A percentile compares a stretch with the other conserved stretches of the same genome.
Conservation (phyloP, 1,140 invertebrate genomes). For the Calosoma granatense region DNA sequence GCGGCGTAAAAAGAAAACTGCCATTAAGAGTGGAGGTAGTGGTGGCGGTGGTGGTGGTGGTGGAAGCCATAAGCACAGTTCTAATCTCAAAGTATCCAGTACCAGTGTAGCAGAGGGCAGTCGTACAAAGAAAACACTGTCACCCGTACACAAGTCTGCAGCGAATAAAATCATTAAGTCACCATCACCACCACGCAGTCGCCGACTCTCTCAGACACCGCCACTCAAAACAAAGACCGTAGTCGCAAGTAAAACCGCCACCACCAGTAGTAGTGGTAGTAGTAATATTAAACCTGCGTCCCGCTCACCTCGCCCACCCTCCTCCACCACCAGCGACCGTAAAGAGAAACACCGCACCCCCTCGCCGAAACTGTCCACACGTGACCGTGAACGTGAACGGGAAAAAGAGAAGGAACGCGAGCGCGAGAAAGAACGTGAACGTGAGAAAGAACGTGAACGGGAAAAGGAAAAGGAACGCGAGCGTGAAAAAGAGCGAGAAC, state of each 20-base stretch:
- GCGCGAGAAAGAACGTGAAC: slow-evolving; percentile 23
- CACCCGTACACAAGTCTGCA: slow-evolving; percentile 12
- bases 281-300: slow-evolving; percentile 26
- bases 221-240: slow-evolving; percentile 33
- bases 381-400: slow-evolving; percentile 26
- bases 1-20: slow-evolving; percentile 36
- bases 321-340: slow-evolving; percentile 23
- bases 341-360: slow-evolving; percentile 33
- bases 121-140: slow-evolving; percentile 25
- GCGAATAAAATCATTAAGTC: slow-evolving; percentile 27
- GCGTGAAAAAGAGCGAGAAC: slow-evolving; percentile 17
- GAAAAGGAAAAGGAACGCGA: slow-evolving; percentile 26
- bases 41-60: slow-evolving; percentile 22
- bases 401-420: slow-evolving; percentile 22
- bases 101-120: slow-evolving; percentile 22
- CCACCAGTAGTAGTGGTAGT: too few relatives aligned
- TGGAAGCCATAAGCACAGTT: slow-evolving; percentile 22
- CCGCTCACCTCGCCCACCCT: slow-evolving; percentile 30
- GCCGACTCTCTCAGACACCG: slow-evolving; percentile 32
- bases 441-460: slow-evolving; percentile 27
- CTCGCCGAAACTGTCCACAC: slow-evolving; percentile 26
- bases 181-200: slow-evolving; percentile 29
- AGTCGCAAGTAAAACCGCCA: slow-evolving; percentile 28
- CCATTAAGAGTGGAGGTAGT: too few relatives aligned
- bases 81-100: too few relatives aligned